Conservation (phyloP, 2,113 vertebrate genomes). For the Chaetura pelagica region DNA sequence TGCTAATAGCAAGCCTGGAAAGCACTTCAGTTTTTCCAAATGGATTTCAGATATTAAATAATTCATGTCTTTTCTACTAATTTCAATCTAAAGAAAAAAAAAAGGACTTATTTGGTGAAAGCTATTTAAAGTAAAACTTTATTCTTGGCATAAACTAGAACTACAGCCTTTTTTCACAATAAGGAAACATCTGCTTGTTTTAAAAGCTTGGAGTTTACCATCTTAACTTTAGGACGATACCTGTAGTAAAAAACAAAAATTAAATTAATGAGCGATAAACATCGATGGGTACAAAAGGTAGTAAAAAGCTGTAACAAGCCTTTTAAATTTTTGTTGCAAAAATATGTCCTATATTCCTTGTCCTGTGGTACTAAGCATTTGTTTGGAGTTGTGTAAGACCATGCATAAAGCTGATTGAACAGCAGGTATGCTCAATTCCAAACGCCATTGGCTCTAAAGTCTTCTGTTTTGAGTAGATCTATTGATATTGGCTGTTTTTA, state of each 20-base stretch:
- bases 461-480: background rate
- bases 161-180: background rate
- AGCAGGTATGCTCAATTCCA: background rate
- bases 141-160: background rate
- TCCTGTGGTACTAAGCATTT: background rate
- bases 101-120: background rate
- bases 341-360: background rate
- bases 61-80: background rate
- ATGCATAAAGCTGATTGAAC: background rate
- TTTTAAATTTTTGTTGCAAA: slow-evolving; percentile 52
- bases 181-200: slow-evolving; percentile 50
- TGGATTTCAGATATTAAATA: background rate
- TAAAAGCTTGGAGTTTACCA: slow-evolving; percentile 35
- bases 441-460: background rate
- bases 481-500: background rate
- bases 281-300: slow-evolving; percentile 37
- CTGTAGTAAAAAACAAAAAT: slow-evolving; percentile 18
- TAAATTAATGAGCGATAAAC: slow-evolving; percentile 66
- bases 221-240: slow-evolving; percentile 33
- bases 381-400: background rate
- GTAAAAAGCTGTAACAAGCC: slow-evolving; percentile 49
- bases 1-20: background rate
- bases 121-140: slow-evolving; percentile 50
- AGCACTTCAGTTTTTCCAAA: background rate
- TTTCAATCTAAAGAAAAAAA: background rate